Evolutionary conservation across 1,140 invertebrate species (phyloP).

Genomic region (Heliconius nattereri): DNA sequence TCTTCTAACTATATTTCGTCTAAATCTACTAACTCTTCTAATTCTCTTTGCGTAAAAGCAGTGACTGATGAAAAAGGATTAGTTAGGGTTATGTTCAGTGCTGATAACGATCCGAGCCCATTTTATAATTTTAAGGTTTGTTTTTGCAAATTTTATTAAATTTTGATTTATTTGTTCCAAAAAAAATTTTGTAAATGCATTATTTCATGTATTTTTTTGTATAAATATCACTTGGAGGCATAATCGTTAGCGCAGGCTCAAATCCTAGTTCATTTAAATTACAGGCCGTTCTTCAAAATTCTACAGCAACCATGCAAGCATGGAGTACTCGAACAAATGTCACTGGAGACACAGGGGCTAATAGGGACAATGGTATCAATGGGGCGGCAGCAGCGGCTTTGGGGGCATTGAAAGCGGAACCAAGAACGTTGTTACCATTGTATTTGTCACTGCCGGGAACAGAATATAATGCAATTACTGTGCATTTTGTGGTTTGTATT

Average conservation of each 20-base stretch:
- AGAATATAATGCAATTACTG: conserved; percentile 48
- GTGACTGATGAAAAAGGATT: conserved; percentile 56
- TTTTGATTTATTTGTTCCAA: no score
- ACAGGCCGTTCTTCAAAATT: conserved; percentile 54
- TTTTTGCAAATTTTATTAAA: not conserved
- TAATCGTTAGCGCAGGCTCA: not conserved
- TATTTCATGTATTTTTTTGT: no score
- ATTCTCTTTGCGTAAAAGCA: conserved; percentile 46
- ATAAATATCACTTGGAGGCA: no score
- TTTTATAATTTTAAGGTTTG: conserved; percentile 59
- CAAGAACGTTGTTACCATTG: conserved; percentile 56
- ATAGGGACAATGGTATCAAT: conserved; percentile 41
- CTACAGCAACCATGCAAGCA: conserved; percentile 38
- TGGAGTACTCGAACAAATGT: conserved; percentile 26
- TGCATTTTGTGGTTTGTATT: conserved; percentile 67
- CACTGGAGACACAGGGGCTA: conserved; percentile 49
- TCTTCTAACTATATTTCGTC: not conserved
- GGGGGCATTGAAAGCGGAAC: conserved; percentile 33
- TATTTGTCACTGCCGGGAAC: conserved; percentile 52
- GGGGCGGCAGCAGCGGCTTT: conserved; percentile 1
- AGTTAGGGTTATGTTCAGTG: conserved; percentile 57
- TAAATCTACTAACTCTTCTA: not conserved
- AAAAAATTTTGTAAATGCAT: no score
- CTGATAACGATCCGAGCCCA: conserved; percentile 45
- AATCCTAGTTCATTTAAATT: not conserved